These are phyloP conservation scores for Caenorhabditis remanei DNA, from an alignment of 1,140 invertebrate species.

Conservation along the genomic window DNA sequence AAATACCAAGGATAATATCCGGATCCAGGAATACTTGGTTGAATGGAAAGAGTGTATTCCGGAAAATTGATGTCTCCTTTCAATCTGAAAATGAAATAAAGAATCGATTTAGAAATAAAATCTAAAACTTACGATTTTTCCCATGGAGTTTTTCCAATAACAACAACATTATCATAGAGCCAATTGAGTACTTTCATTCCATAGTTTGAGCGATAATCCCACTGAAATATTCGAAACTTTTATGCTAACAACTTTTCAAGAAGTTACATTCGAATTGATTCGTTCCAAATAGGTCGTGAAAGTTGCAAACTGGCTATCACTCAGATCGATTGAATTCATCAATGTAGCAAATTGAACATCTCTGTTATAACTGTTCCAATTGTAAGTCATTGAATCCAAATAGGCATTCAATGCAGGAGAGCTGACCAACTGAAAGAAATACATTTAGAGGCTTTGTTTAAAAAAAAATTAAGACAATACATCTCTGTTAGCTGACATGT, in stretches of 20 bases:
- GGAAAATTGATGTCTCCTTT: background rate
- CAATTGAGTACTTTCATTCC: background rate
- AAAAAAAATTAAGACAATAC: background rate
- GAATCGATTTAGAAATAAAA: background rate
- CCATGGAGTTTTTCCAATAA: slow-evolving; percentile 53
- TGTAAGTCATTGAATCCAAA: slow-evolving; percentile 60
- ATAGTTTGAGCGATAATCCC: background rate
- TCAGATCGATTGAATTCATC: background rate
- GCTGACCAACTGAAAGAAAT: slow-evolving; percentile 1
- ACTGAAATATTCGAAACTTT: slow-evolving; percentile 17
- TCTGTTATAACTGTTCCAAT: slow-evolving; percentile 33
- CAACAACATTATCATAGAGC: slow-evolving; percentile 42
- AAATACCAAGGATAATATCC: background rate
- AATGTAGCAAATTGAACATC: background rate
- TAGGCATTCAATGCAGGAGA: slow-evolving; percentile 54
- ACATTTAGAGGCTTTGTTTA: background rate
- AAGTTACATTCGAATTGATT: slow-evolving; percentile 1
- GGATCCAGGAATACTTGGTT: slow-evolving; percentile 20
- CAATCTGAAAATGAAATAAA: background rate
- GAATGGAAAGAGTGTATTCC: background rate
- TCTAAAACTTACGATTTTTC: slow-evolving; percentile 1
- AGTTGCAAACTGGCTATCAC: background rate
- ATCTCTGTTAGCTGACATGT: background rate
- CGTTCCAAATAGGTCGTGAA: background rate
- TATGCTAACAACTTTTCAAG: background rate